phyloP scores from a whole-genome alignment of 1,140 invertebrate species.

The Drosophila navojoa region DNA sequence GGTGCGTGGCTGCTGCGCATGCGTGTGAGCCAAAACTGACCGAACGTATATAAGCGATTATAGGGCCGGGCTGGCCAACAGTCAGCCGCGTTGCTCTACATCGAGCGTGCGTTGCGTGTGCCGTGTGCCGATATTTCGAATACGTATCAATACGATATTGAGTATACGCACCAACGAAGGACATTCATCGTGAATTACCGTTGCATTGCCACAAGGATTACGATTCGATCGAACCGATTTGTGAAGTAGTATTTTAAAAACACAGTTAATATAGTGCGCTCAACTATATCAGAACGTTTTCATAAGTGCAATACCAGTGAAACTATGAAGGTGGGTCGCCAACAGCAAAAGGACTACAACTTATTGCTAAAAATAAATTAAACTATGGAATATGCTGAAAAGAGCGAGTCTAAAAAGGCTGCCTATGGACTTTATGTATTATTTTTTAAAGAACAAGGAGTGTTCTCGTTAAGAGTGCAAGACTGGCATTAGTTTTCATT shows the following conservation, averaged over 20 bases:
- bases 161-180: slow-evolving; percentile 26
- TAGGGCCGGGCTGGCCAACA: slow-evolving; percentile 84
- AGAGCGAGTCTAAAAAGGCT: too few relatives aligned
- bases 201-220: slow-evolving; percentile 23
- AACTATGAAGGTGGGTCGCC: slow-evolving; percentile 75
- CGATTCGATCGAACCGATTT: background rate
- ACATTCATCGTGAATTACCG: background rate
- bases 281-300: slow-evolving; percentile 8
- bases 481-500: too few relatives aligned
- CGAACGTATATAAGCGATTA: slow-evolving; percentile 84
- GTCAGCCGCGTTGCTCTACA: slow-evolving; percentile 83
- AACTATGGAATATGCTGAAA: too few relatives aligned
- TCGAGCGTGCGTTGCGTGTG: slow-evolving; percentile 62
- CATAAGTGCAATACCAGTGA: slow-evolving; percentile 33
- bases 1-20: slow-evolving; percentile 79
- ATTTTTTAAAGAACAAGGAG: too few relatives aligned
- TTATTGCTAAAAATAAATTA: background rate
- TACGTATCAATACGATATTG: slow-evolving; percentile 17
- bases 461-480: too few relatives aligned
- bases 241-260: background rate
- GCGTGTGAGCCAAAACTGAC: slow-evolving; percentile 73
- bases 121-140: slow-evolving; percentile 32
- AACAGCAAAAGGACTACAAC: background rate
- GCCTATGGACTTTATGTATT: too few relatives aligned
- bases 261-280: slow-evolving; percentile 18